Base-by-base conservation (phyloP, 2,888 invertebrate species). In the Aphodius sticticus region DNA sequence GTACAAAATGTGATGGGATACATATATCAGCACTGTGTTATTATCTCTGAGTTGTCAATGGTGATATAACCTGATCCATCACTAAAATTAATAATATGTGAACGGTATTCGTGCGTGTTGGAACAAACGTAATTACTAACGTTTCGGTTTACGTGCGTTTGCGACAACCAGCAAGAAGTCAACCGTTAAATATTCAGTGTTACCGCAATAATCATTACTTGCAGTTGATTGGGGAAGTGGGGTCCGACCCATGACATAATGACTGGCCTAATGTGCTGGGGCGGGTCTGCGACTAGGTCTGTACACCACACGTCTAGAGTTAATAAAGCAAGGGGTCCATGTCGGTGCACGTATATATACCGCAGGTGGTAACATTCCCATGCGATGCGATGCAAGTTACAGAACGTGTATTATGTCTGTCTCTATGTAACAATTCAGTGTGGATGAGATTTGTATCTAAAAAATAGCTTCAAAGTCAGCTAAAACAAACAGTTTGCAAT, bases 221-320 rank as follows among this genome's bases (percentile, higher is more conserved):
- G 36, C n/a, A 35, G 74, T 74, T 9, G 74, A 74, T n/a, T 35
- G 74, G 35, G 74, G 26, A 74, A 16, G 82, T 83, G 83, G 83
- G 86, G 83, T 86, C 87, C 87, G 88, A 88, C 88, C 88, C 35
- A n/a, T 89, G 88, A 89, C 87, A 84, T 83, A 86, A 88, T 87
- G 88, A 88, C 89, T 88, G 87, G 89, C 88, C 88, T 88, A 88
- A 86, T 84, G 86, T 87, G 88, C 88, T 80, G 89, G 89, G 84
- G 81, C n/a, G n/a, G 74, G 81, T 12, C 12, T 26, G 26, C 26
- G 26, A 26, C 26, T 26, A 26, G 53, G 53, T 53, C 53, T 53
- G 53, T 5, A 53, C 6, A 53, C 2, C 26, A 26, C 26, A 3
- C 81, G 80, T 81, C 82, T 81, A 81, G 79, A 77, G 79, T 81